phyloP scores from a whole-genome alignment of 64 coral and sea anemone species.

The Hydrozoanthus tunicans region DNA sequence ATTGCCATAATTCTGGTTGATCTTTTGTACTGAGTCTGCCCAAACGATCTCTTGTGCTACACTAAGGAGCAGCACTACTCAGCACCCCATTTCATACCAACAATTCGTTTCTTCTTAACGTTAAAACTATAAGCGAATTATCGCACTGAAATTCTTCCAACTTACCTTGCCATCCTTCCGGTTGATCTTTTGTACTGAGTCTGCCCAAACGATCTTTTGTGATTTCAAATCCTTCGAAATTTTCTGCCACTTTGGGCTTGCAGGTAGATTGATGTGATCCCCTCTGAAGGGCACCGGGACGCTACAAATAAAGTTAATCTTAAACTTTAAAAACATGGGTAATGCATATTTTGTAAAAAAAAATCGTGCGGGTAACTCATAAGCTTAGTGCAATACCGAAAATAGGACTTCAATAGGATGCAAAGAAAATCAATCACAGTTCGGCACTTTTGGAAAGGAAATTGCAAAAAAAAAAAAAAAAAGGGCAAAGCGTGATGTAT shows the following conservation, averaged over 20 bases:
- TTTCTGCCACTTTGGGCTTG: slow-evolving; percentile 89
- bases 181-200: slow-evolving; percentile 77
- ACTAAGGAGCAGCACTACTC: no score
- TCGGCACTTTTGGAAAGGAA: no score
- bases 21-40: slow-evolving; percentile 76
- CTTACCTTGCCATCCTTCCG: slow-evolving; percentile 85
- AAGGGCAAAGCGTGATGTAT: no score
- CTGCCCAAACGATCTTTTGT: slow-evolving; percentile 77
- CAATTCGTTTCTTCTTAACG: background rate
- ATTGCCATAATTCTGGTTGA: slow-evolving; percentile 87
- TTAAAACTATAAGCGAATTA: no score
- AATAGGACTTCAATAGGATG: no score
- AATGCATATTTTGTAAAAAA: no score
- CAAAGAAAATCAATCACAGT: no score
- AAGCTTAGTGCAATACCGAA: no score
- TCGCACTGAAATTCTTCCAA: background rate
- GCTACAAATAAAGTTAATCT: background rate
- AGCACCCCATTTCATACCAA: background rate
- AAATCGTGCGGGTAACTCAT: no score
- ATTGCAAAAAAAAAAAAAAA: no score
- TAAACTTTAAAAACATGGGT: background rate
- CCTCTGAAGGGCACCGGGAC: slow-evolving; percentile 78
- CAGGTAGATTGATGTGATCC: slow-evolving; percentile 66
- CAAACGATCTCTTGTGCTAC: slow-evolving; percentile 63
- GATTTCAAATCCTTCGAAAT: slow-evolving; percentile 50